phyloP scores from a whole-genome alignment of 2,888 invertebrate species.

The Drosophila tanythrix region DNA sequence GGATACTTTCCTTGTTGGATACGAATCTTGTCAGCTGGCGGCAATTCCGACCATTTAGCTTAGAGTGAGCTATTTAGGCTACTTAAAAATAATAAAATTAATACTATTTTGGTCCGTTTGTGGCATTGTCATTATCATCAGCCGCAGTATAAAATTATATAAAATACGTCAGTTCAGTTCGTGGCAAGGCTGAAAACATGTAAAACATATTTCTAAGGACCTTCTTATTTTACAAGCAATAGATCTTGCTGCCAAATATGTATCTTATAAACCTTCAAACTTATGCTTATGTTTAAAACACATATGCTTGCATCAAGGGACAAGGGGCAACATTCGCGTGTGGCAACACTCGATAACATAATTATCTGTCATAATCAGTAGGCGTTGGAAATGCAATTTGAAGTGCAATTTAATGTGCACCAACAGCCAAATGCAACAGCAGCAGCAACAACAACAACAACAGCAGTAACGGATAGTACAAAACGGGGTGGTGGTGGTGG shows the following conservation, averaged over 20 bases:
- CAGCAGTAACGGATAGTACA: constrained; percentile 26
- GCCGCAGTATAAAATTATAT: neutral
- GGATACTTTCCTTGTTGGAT: neutral
- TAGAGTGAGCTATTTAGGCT: neutral
- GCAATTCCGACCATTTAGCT: neutral
- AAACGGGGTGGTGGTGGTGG: constrained; percentile 12
- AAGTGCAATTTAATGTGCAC: constrained; percentile 80
- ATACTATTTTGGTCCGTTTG: neutral
- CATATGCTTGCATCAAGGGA: constrained; percentile 1
- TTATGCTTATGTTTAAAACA: neutral
- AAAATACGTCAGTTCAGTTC: neutral
- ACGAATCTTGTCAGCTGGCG: neutral
- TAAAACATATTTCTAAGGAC: neutral
- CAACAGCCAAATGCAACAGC: constrained; percentile 54
- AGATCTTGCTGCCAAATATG: neutral
- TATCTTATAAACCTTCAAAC: neutral
- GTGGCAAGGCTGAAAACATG: neutral
- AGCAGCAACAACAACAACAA: constrained; percentile 24
- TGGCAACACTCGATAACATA: constrained; percentile 78
- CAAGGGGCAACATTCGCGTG: constrained; percentile 54
- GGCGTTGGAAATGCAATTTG: constrained; percentile 83
- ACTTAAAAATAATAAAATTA: no score
- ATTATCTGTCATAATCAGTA: constrained; percentile 82
- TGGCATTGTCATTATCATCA: neutral
- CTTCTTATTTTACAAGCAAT: neutral